Evolutionary conservation across 2,888 invertebrate species (phyloP).

Genomic region (Colletes collaris): DNA sequence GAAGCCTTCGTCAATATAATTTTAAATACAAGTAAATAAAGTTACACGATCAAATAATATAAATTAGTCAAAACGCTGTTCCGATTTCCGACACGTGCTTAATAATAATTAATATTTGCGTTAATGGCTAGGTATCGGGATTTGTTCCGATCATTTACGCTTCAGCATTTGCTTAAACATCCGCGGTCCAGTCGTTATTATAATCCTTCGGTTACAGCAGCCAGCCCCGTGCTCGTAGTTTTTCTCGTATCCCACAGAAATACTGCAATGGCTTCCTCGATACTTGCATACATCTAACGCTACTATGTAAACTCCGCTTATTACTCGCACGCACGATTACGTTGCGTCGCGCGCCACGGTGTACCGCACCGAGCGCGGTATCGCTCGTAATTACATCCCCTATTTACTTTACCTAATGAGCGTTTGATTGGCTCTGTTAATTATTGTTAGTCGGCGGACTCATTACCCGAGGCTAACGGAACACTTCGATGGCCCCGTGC

Average conservation of each 20-base stretch:
- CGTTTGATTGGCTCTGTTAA: slow-evolving; percentile 74
- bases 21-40: too few relatives aligned
- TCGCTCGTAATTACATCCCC: slow-evolving; percentile 69
- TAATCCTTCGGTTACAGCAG: too few relatives aligned
- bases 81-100: too few relatives aligned
- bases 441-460: slow-evolving; percentile 65
- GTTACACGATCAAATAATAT: too few relatives aligned
- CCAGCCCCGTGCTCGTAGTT: not conserved
- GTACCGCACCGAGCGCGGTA: slow-evolving; percentile 38
- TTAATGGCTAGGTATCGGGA: too few relatives aligned
- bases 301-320: slow-evolving; percentile 47
- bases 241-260: not conserved
- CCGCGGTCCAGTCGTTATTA: not conserved
- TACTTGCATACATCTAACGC: slow-evolving; percentile 3
- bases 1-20: too few relatives aligned
- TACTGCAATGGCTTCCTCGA: slow-evolving; percentile 8
- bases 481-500: slow-evolving; percentile 37
- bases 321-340: slow-evolving; percentile 58
- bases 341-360: slow-evolving; percentile 21
- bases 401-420: slow-evolving; percentile 74
- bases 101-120: too few relatives aligned
- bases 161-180: too few relatives aligned
- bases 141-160: too few relatives aligned
- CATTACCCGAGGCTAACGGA: slow-evolving; percentile 66
- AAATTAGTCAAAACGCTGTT: too few relatives aligned